phyloP scores from a whole-genome alignment of 2,888 invertebrate genomes.

The Calliscelio sp. region DNA sequence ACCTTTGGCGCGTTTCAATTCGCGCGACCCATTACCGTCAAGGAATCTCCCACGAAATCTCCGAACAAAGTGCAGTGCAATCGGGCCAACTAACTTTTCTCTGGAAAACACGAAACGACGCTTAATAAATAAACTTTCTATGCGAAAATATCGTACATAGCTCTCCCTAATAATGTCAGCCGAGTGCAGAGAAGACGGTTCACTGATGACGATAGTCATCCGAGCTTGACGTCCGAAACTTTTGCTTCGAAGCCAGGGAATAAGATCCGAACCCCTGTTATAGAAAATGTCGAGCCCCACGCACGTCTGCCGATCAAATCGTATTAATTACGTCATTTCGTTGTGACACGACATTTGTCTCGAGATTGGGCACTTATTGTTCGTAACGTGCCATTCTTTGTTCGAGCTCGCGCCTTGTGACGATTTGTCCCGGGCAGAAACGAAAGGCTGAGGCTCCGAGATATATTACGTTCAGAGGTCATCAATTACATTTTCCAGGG shows the following conservation, averaged over 20 bases:
- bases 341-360: constrained; percentile 62
- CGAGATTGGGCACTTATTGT: constrained; percentile 68
- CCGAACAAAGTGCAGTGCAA: constrained; percentile 22
- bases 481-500: constrained; percentile 43
- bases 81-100: constrained; percentile 14
- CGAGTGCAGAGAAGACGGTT: too few relatives aligned
- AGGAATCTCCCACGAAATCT: constrained; percentile 47
- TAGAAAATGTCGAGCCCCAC: constrained; percentile 1
- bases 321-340: constrained; percentile 29
- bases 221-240: neutral
- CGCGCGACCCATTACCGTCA: constrained; percentile 42
- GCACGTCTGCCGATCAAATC: constrained; percentile 4
- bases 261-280: too few relatives aligned
- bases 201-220: neutral
- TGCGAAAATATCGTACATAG: too few relatives aligned
- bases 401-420: constrained; percentile 52
- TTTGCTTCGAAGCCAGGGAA: too few relatives aligned
- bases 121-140: constrained; percentile 33
- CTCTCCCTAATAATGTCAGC: too few relatives aligned
- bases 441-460: constrained; percentile 7
- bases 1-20: constrained; percentile 63
- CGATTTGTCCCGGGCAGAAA: constrained; percentile 46
- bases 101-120: constrained; percentile 26
- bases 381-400: constrained; percentile 48
- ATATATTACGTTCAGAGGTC: constrained; percentile 31